Percentiles rank a stretch among this genome's conserved stretches.
Evolutionary conservation across 92 coral and sea anemone species (phyloP).

Genomic region (Umimayanthus chanpuru): DNA sequence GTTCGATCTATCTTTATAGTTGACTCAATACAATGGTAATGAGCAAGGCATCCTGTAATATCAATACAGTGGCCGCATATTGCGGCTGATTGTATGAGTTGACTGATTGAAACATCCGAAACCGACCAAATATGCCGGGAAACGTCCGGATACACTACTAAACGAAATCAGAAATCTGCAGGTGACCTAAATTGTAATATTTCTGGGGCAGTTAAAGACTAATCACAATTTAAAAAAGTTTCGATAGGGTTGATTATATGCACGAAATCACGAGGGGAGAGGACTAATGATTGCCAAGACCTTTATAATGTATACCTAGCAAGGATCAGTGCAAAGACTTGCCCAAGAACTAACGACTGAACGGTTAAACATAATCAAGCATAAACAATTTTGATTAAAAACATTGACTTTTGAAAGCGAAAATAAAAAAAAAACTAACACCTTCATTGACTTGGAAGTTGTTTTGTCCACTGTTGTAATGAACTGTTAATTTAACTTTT

Average conservation of each 20-base stretch:
- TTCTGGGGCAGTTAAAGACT: neutral
- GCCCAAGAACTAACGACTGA: too few species aligned
- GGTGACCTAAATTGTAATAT: neutral
- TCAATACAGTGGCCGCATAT: neutral
- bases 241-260: neutral
- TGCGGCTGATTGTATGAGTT: neutral
- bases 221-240: too few species aligned
- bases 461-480: too few species aligned
- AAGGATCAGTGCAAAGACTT: neutral
- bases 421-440: too few species aligned
- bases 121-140: neutral
- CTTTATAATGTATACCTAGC: neutral
- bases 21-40: neutral
- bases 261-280: neutral
- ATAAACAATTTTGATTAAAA: neutral
- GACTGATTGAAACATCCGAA: neutral
- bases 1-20: neutral
- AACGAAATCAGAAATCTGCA: neutral
- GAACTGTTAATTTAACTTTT: too few species aligned
- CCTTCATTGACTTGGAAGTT: too few species aligned
- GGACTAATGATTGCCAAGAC: neutral
- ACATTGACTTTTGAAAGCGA: neutral
- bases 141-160: neutral
- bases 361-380: neutral
- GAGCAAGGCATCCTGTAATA: neutral